These are phyloP conservation scores for Acanthiza pusilla DNA, from an alignment of 2,797 vertebrate species.

Conservation along the genomic window DNA sequence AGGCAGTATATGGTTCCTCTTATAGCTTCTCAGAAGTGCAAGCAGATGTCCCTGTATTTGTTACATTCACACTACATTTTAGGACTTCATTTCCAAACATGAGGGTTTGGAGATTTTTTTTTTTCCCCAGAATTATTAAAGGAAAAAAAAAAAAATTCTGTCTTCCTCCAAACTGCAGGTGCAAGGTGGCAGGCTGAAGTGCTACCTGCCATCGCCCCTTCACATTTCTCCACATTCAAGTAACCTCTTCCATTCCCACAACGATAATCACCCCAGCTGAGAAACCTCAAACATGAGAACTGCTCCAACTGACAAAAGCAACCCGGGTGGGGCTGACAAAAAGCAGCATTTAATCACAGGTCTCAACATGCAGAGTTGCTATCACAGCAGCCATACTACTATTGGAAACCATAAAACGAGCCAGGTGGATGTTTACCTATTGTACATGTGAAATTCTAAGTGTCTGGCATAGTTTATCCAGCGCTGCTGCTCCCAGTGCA, in stretches of 20 bases:
- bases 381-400: background rate
- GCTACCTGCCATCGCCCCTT: background rate
- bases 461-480: background rate
- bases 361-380: background rate
- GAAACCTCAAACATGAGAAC: background rate
- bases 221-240: background rate
- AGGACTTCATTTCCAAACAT: background rate
- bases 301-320: background rate
- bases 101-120: accelerated
- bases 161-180: background rate
- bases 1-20: constrained; percentile 1
- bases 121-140: background rate
- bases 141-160: background rate
- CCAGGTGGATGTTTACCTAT: background rate
- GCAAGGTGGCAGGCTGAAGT: background rate
- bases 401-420: background rate
- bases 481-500: background rate
- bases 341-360: background rate
- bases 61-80: background rate
- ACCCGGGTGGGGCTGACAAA: background rate
- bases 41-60: background rate
- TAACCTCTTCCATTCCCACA: background rate
- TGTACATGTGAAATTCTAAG: background rate
- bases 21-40: background rate
- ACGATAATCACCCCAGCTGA: background rate